These are phyloP conservation scores for Synodontis membranacea DNA, from an alignment of 2,113 vertebrate genomes.

Conservation along the genomic window DNA sequence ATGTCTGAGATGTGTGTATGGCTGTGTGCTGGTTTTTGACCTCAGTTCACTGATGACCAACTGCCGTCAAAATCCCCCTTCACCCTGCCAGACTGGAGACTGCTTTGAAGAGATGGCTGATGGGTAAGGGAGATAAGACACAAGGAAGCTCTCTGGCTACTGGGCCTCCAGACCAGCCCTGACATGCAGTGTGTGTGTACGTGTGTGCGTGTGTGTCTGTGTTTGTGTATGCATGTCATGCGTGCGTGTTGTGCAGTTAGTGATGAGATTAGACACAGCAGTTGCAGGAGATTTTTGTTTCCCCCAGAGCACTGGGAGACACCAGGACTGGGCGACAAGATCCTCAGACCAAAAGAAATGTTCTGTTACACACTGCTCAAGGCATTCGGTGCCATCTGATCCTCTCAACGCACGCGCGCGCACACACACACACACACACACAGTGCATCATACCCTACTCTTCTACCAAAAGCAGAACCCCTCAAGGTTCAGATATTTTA, in stretches of 20 bases:
- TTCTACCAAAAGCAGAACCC: constrained; percentile 8
- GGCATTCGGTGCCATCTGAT: constrained; percentile 51
- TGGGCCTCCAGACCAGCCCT: constrained; percentile 42
- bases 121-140: constrained; percentile 52
- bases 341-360: constrained; percentile 54
- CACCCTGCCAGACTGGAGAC: constrained; percentile 32
- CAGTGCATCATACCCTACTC: constrained; percentile 3
- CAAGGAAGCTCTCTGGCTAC: constrained; percentile 54
- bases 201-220: constrained; percentile 48
- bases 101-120: constrained; percentile 54
- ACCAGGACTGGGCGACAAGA: constrained; percentile 54
- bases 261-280: constrained; percentile 57
- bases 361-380: constrained; percentile 54
- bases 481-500: neutral
- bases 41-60: constrained; percentile 25
- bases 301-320: constrained; percentile 55
- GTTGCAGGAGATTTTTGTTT: constrained; percentile 58
- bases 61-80: constrained; percentile 13
- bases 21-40: constrained; percentile 15
- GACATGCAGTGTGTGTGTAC: constrained; percentile 50
- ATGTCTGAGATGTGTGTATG: neutral
- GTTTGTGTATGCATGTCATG: constrained; percentile 50
- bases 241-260: constrained; percentile 50
- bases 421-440: constrained; percentile 25
- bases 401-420: constrained; percentile 24